Base-by-base conservation (phyloP, 2,113 vertebrate genomes). In the Trinectes maculatus region DNA sequence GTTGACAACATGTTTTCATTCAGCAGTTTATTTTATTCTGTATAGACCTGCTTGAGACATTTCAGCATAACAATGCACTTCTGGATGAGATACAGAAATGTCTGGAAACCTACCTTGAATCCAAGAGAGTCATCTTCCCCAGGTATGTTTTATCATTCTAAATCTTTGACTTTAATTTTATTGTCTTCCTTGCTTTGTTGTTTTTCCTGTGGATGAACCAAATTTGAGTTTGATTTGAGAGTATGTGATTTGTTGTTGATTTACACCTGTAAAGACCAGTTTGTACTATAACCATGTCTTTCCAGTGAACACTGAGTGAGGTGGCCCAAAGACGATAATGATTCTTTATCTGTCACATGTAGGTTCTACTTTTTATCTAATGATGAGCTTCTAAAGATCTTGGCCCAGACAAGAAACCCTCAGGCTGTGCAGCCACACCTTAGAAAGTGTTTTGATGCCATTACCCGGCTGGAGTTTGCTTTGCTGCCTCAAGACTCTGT, bases 291-390 rank as follows among this genome's bases (percentile, higher is more conserved):
- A 31, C 47, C 26, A 18, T 63, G n/a, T 37, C 13, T 12, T 46
- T 12, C 24, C 28, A 37, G 22, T 44, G 28, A 44, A 8, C 53
- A 18, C 15, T 46, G 39, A 25, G 44, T 19, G 11, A n/a, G n/a
- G n/a, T n/a, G n/a, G n/a, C n/a, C n/a, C n/a, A n/a, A n/a, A n/a
- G n/a, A n/a, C n/a, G 22, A 47, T 56, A 43, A 67, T 13, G 16
- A 15, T 59, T 21, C 8, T 44, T 2, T 53, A 8, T 46, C 28
- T 66, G n/a, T 53, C 4, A 48, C 53, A 49, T 12, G 37, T 60
- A 96, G 94, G 63, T 96, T 95, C 91, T 95, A 94, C 87, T 96
- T 96, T 82, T 88, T 96, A 58, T 94, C 93, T 19, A 95, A 94
- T 25, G 92, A 96, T 59, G 94, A 96, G 80, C 91, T 96, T 39